Base-by-base conservation (phyloP, 2,113 vertebrate species). In the Oreochromis niloticus region DNA sequence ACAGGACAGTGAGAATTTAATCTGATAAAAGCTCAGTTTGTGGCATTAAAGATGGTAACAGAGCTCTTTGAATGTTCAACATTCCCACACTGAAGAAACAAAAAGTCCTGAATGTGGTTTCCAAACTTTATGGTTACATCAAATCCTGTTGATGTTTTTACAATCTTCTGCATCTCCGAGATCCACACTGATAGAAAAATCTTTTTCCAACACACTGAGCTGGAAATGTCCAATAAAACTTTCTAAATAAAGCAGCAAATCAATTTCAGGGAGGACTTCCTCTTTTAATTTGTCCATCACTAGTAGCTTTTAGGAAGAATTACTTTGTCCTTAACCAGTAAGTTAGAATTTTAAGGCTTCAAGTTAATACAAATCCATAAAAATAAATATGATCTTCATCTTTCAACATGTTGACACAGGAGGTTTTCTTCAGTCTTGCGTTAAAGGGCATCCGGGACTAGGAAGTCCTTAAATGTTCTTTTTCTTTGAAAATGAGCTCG, bases 361-460 rank as follows among this genome's bases (percentile, higher is more conserved):
- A 10, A 17, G 9, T 75, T 11, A 2, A 48, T 7, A 7, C 8
- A 75, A 75, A 75, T 48, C 71, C 0, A 75, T 30, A 27, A 14
- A 75, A 30, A 75, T 75, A 48, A 19, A 30, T 46, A 71, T 71
- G 24, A 2, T 50, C 16, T 75, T 75, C 9, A 75, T 75, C 0
- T 16, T 75, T 30, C 71, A 19, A 30, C 16, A 48, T 48, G 0
- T 75, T 30, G 43, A 3, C 13, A 75, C 0, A 48, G 22, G 41
- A 17, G 0, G 16, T 75, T 50, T 30, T 5, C 61, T 75, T 50
- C 16, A 30, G 22, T 75, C 43, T 48, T 48, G 1, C 13, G 30
- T 7, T 75, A 30, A 48, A 30, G 24, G 9, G 22, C 6, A 14
- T 68, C 19, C 4, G 0, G 0, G 1, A 7, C 59, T 36, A 63